Evolutionary conservation across 2,113 vertebrate genomes (phyloP).

Genomic region (Astur gentilis): DNA sequence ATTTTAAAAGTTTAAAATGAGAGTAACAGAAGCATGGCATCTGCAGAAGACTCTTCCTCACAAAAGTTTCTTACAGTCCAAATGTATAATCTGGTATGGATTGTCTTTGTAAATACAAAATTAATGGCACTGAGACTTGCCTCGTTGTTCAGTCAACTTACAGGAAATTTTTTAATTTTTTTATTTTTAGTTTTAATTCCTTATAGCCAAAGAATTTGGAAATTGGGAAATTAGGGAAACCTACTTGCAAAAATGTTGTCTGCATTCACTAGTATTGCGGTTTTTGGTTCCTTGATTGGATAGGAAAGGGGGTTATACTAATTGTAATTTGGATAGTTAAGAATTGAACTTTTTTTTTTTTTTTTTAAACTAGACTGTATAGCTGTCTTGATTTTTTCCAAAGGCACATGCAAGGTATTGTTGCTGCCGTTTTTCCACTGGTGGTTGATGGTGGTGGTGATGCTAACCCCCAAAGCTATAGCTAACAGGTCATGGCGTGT

Average conservation of each 20-base stretch:
- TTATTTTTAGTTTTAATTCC: background rate
- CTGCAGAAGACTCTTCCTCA: background rate
- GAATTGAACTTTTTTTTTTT: background rate
- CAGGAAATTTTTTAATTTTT: background rate
- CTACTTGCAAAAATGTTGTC: background rate
- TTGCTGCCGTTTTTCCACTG: background rate
- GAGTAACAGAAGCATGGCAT: background rate
- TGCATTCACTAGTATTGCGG: background rate
- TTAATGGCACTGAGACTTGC: background rate
- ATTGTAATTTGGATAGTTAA: background rate
- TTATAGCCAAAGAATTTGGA: background rate
- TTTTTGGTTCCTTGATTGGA: background rate
- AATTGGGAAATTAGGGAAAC: background rate
- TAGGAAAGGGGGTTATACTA: background rate
- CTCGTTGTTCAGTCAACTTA: background rate
- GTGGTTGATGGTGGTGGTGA: background rate
- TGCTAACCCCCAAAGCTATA: background rate
- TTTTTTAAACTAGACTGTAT: background rate
- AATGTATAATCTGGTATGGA: background rate
- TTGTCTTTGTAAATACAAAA: background rate
- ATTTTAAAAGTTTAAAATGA: background rate
- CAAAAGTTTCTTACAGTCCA: background rate
- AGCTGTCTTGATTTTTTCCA: background rate
- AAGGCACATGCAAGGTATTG: background rate
- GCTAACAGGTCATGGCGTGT: background rate